phyloP scores from a whole-genome alignment of 2,888 invertebrate genomes.

The Acleris emargana region DNA sequence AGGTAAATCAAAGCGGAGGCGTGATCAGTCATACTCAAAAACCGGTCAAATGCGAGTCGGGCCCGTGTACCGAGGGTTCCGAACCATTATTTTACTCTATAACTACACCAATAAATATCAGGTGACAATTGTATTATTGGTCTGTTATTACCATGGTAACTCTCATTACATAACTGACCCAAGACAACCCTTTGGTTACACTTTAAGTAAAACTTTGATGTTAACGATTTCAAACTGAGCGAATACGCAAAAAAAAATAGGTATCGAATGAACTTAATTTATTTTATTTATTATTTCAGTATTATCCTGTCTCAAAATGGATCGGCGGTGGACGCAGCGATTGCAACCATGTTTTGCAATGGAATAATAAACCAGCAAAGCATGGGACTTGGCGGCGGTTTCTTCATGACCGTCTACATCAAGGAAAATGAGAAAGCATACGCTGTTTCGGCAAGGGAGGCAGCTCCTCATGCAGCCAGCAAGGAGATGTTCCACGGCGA shows the following conservation, averaged over 20 bases:
- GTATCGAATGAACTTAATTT: not conserved
- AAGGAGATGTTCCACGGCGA: conserved; percentile 84
- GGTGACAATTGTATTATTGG: no score
- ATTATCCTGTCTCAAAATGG: conserved; percentile 87
- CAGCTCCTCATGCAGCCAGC: conserved; percentile 86
- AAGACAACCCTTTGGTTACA: no score
- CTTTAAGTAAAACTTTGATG: no score
- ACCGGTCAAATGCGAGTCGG: no score
- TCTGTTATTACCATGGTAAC: no score
- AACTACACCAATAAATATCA: no score
- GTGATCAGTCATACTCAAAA: no score
- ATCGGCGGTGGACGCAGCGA: conserved; percentile 92
- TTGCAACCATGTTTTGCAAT: conserved; percentile 93
- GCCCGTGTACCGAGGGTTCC: no score
- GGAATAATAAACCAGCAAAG: conserved; percentile 91
- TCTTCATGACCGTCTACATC: conserved; percentile 90
- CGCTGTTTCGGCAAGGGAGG: conserved; percentile 89
- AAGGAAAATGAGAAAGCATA: conserved; percentile 83
- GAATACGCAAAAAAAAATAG: no score
- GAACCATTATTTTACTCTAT: no score
- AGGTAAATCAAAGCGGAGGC: conserved; percentile 78
- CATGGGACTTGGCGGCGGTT: conserved; percentile 91
- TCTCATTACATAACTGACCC: no score
- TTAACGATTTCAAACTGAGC: no score
- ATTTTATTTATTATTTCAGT: conserved; percentile 60